These are phyloP conservation scores for Poecile atricapillus DNA, from an alignment of 2,113 vertebrate species.

Conservation along the genomic window DNA sequence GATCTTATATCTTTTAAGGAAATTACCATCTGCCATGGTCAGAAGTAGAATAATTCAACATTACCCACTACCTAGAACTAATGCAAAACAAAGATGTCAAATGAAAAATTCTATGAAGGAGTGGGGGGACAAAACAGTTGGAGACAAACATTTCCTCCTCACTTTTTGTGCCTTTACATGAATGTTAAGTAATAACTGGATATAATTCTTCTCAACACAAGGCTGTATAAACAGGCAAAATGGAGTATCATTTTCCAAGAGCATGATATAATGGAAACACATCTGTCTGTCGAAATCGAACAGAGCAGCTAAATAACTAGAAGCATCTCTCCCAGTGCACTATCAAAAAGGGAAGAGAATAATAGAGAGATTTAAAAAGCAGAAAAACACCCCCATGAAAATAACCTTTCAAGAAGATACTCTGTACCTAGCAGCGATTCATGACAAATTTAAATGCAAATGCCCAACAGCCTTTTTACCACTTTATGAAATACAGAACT, in stretches of 20 bases:
- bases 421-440: background rate
- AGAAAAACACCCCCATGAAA: background rate
- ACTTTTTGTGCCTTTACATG: background rate
- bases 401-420: background rate
- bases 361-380: background rate
- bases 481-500: background rate
- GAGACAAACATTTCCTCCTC: background rate
- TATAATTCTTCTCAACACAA: background rate
- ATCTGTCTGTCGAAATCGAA: background rate
- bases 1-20: background rate
- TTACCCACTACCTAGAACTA: background rate
- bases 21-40: background rate
- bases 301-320: background rate
- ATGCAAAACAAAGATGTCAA: background rate
- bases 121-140: rapidly evolving
- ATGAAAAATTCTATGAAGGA: background rate
- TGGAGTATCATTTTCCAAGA: background rate
- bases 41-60: background rate
- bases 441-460: slow-evolving; percentile 43
- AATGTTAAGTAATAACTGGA: background rate
- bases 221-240: background rate
- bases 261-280: background rate
- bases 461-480: background rate
- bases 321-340: background rate
- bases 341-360: background rate